Conservation (phyloP, 2,113 vertebrate species). For the Lichenostomus cassidix region DNA sequence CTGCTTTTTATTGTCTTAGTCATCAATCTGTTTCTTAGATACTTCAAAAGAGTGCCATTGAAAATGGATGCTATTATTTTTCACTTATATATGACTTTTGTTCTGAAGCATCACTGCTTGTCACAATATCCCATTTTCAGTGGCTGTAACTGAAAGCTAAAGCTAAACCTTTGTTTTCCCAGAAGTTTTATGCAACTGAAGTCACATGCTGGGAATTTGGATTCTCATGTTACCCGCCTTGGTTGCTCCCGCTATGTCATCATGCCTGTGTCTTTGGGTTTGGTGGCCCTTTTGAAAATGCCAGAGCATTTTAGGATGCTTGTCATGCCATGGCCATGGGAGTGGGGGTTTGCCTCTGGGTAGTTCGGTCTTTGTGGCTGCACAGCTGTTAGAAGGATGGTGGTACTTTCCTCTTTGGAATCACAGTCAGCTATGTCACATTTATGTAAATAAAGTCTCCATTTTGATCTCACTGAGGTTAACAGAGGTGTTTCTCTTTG, state of each 20-base stretch:
- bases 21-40: background rate
- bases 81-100: background rate
- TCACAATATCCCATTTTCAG: background rate
- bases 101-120: background rate
- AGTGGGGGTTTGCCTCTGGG: background rate
- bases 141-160: background rate
- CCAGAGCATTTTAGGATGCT: background rate
- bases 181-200: background rate
- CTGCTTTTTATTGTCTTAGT: constrained; percentile 18
- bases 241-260: background rate
- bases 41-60: constrained; percentile 19
- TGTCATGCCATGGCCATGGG: background rate
- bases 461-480: background rate
- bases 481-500: background rate
- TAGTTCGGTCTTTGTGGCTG: background rate
- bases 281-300: background rate
- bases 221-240: background rate
- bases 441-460: background rate
- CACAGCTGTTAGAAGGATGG: background rate
- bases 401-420: background rate
- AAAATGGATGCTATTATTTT: constrained; percentile 26
- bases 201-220: background rate
- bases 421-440: background rate
- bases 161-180: background rate
- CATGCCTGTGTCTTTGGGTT: background rate